Conservation (phyloP, 2,888 invertebrate species). For the Cosmia pyralina region DNA sequence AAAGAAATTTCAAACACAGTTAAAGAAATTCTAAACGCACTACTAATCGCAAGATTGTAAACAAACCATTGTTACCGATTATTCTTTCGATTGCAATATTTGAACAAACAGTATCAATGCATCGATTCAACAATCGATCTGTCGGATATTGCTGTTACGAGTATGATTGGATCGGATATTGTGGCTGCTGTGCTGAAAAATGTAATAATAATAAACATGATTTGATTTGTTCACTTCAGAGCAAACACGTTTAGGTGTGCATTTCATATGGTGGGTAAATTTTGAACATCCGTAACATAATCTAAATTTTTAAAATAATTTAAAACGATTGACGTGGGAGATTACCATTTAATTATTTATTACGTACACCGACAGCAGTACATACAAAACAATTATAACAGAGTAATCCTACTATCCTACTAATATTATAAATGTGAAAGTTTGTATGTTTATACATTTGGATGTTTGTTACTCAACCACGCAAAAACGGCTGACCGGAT, state of each 20-base stretch:
- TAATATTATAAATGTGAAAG: too few relatives aligned
- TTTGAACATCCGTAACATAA: too few relatives aligned
- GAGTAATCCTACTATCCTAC: too few relatives aligned
- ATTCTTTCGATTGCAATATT: constrained; percentile 50
- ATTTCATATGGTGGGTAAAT: neutral
- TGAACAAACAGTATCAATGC: constrained; percentile 51
- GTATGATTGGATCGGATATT: constrained; percentile 29
- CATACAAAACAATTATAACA: too few relatives aligned
- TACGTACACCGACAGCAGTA: too few relatives aligned
- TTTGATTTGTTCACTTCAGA: constrained; percentile 9
- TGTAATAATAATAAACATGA: constrained; percentile 28
- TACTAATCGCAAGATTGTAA: constrained; percentile 28
- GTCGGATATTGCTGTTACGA: constrained; percentile 50
- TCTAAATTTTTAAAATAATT: neutral
- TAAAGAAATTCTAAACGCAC: constrained; percentile 25
- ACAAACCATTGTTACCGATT: constrained; percentile 50
- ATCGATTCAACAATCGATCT: constrained; percentile 42
- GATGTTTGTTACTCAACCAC: too few relatives aligned
- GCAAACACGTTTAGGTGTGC: neutral
- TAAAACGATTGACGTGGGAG: neutral
- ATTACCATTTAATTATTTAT: too few relatives aligned
- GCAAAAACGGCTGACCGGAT: too few relatives aligned
- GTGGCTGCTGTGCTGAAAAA: constrained; percentile 8
- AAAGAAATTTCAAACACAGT: constrained; percentile 9
- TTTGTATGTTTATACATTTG: too few relatives aligned